Evolutionary conservation across 2,113 vertebrate species (phyloP).

Genomic region (Ptyas mucosa): DNA sequence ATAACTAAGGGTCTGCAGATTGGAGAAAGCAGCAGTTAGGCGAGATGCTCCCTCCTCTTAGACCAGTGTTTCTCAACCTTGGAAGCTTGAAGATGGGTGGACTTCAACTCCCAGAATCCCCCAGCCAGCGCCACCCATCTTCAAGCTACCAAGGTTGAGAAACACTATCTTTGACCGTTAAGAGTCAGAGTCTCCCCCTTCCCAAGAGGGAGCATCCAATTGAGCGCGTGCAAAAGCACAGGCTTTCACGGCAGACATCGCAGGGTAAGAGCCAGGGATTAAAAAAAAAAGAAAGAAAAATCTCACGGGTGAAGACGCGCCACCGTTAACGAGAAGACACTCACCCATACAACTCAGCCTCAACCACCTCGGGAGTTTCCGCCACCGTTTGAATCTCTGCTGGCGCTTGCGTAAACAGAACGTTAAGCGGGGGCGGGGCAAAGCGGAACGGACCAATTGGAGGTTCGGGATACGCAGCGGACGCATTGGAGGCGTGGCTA

Average conservation of each 20-base stretch:
- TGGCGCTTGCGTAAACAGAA: neutral
- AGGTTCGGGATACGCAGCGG: neutral
- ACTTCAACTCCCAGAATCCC: no score
- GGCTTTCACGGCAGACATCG: neutral
- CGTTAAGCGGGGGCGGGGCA: neutral
- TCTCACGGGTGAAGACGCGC: neutral
- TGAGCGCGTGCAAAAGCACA: neutral
- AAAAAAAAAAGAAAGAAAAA: neutral
- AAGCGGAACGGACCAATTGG: neutral
- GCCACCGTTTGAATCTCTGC: neutral
- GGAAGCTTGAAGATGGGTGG: no score
- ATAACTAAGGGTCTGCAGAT: neutral
- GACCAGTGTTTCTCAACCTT: no score
- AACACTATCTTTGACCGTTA: neutral
- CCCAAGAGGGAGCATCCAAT: neutral
- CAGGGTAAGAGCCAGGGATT: neutral
- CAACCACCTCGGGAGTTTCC: neutral
- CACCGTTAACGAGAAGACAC: neutral
- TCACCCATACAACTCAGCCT: neutral
- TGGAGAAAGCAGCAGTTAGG: neutral
- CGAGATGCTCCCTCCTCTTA: neutral
- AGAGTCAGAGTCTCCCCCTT: neutral
- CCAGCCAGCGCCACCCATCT: no score
- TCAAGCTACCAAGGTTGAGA: no score
- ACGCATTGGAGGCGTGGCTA: neutral